These are phyloP conservation scores for Blomia tropicalis DNA, from an alignment of 2,888 invertebrate genomes.

Conservation along the genomic window DNA sequence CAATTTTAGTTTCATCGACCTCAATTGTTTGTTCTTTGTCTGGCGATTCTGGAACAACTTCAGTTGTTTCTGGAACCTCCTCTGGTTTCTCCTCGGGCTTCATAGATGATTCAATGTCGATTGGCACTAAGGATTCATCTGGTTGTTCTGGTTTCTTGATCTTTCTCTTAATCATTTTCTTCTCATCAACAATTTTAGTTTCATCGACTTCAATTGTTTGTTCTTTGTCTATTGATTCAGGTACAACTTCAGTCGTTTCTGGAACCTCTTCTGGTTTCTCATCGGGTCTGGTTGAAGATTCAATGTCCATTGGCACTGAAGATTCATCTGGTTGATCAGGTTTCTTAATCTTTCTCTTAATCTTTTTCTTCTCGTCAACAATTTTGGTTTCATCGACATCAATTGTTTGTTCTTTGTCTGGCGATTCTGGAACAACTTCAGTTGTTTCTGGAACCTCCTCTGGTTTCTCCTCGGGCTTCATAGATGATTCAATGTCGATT, in stretches of 20 bases:
- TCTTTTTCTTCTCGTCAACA: background rate
- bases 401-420: background rate
- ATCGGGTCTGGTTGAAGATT: background rate
- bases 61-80: background rate
- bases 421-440: background rate
- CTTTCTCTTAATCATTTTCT: background rate
- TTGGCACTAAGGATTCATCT: background rate
- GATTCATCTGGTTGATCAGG: background rate
- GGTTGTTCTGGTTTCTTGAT: background rate
- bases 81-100: background rate
- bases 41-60: background rate
- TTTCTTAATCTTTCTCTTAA: background rate
- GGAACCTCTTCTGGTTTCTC: background rate
- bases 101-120: background rate
- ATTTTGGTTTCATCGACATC: background rate
- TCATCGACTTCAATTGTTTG: background rate
- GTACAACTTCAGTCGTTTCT: background rate
- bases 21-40: background rate
- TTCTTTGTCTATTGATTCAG: background rate
- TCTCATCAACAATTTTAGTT: background rate
- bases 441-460: background rate
- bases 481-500: background rate
- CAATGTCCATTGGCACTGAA: background rate
- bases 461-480: background rate
- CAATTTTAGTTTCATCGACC: background rate